These are phyloP conservation scores for Coracias cyanogaster DNA, from an alignment of 2,797 vertebrate genomes.

Conservation along the genomic window DNA sequence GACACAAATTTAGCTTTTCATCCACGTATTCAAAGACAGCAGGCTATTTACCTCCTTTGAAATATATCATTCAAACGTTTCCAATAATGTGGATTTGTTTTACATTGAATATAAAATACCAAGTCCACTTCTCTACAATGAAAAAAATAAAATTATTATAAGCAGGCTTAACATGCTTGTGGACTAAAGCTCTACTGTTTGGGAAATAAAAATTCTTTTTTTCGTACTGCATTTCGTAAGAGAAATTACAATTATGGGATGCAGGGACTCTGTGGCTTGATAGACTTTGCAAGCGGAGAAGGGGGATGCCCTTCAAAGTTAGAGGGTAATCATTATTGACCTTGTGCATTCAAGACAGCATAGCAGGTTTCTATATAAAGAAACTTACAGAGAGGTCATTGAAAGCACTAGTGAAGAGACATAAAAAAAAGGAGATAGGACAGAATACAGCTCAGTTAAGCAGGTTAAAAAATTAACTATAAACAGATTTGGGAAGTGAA, in stretches of 20 bases:
- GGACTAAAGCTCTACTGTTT: not conserved
- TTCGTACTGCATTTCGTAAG: not conserved
- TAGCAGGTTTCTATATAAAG: conserved; percentile 73
- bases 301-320: conserved; percentile 74
- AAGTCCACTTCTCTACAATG: not conserved
- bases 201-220: conserved; percentile 2
- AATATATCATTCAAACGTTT: not conserved
- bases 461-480: conserved; percentile 51
- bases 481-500: not conserved
- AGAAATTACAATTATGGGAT: conserved; percentile 33
- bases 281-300: conserved; percentile 31
- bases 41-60: not conserved
- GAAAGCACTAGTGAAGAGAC: conserved; percentile 57
- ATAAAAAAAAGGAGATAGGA: conserved; percentile 43
- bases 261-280: conserved; percentile 31
- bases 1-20: not conserved
- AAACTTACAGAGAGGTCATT: conserved; percentile 68
- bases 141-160: not conserved
- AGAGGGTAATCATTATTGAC: conserved; percentile 76
- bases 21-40: not conserved
- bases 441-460: not conserved
- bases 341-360: conserved; percentile 75
- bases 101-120: not conserved
- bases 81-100: not conserved
- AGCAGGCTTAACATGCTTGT: not conserved